Percentiles rank a stretch among this genome's conserved stretches.
Conservation (phyloP, 30 jellyfish, hydroid and myxozoan species). For the Sanderia malayensis region DNA sequence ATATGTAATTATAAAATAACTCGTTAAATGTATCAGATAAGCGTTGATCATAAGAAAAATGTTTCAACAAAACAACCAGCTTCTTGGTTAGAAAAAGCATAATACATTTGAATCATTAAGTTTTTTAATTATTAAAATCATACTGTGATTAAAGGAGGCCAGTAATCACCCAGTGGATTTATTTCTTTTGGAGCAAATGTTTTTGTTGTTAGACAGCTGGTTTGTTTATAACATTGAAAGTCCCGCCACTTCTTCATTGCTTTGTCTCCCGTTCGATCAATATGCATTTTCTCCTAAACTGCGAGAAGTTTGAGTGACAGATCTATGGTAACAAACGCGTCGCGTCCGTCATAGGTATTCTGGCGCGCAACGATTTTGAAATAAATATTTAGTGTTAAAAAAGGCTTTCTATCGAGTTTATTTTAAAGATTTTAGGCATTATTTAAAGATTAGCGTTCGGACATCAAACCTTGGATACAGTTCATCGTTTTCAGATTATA, state of each 20-base stretch:
- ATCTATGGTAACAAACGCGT: conserved; percentile 90
- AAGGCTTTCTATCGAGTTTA: conserved; percentile 44
- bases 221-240: conserved; percentile 77
- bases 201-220: conserved; percentile 24
- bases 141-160: no score
- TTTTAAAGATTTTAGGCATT: conserved; percentile 17
- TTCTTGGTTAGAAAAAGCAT: no score
- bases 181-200: no score
- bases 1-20: no score
- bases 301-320: conserved; percentile 76
- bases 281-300: conserved; percentile 69
- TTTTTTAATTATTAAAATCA: no score
- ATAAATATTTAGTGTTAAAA: conserved; percentile 57
- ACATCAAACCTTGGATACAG: neutral
- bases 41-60: no score
- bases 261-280: conserved; percentile 75
- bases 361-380: conserved; percentile 88
- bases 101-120: no score
- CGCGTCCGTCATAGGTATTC: conserved; percentile 99
- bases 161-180: no score
- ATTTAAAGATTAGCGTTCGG: neutral
- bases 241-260: conserved; percentile 72
- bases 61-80: no score
- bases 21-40: no score
- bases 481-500: neutral